phyloP scores from a whole-genome alignment of 1,140 invertebrate species.

The Drosophila nasuta region DNA sequence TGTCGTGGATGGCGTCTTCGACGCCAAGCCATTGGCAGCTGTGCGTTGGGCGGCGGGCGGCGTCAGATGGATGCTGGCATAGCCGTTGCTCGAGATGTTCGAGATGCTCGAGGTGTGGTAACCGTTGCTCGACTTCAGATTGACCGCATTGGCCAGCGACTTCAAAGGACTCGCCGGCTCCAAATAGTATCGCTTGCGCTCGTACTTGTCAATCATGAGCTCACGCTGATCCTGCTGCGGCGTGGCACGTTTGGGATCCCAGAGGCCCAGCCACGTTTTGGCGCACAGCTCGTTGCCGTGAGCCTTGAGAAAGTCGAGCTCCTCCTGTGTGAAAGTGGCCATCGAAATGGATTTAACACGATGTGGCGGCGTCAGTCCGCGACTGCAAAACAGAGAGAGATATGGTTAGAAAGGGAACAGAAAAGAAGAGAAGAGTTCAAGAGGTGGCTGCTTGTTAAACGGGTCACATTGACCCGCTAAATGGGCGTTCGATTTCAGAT shows the following conservation, averaged over 20 bases:
- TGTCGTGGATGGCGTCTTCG: conserved; percentile 37
- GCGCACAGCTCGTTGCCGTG: conserved; percentile 97
- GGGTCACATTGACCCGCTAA: conserved; percentile 57
- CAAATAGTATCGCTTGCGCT: conserved; percentile 93
- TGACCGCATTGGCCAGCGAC: conserved; percentile 81
- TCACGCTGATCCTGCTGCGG: conserved; percentile 91
- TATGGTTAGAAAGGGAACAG: not conserved
- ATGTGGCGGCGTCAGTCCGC: conserved; percentile 98
- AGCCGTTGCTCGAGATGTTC: conserved; percentile 56
- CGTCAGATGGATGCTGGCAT: conserved; percentile 77
- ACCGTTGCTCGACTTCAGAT: conserved; percentile 58
- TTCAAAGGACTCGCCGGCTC: conserved; percentile 87
- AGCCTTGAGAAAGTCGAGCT: conserved; percentile 95
- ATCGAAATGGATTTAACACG: conserved; percentile 99
- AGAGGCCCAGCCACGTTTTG: conserved; percentile 95
- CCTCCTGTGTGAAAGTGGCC: conserved; percentile 98
- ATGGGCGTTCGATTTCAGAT: conserved; percentile 77
- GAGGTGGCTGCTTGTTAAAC: conserved; percentile 32
- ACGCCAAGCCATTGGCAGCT: conserved; percentile 65
- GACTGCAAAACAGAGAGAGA: conserved; percentile 87
- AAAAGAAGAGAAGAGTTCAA: not conserved
- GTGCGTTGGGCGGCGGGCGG: conserved; percentile 79
- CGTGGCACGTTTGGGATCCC: conserved; percentile 90
- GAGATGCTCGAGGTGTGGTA: not conserved
- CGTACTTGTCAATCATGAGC: conserved; percentile 97